A percentile compares a stretch with the other conserved stretches of the same genome.
These are phyloP conservation scores for Halcyon smyrnensis DNA, from an alignment of 2,797 vertebrate genomes.

Conservation along the genomic window DNA sequence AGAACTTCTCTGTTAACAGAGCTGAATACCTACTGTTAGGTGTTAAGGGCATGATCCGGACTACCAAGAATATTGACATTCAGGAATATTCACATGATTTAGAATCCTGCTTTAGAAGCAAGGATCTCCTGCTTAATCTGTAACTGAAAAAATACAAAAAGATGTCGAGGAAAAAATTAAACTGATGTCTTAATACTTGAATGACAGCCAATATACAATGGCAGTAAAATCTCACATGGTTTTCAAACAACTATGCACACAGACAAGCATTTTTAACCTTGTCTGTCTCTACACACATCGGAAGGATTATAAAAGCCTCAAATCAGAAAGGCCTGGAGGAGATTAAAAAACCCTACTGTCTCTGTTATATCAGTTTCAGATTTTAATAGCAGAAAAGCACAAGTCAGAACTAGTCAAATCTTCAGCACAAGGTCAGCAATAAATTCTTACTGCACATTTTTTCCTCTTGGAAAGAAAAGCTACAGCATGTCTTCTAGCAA, in stretches of 20 bases:
- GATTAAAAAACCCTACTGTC: not conserved
- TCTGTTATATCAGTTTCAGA: not conserved
- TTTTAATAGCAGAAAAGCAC: not conserved
- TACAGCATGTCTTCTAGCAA: not conserved
- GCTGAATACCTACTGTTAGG: not conserved
- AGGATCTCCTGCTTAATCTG: not conserved
- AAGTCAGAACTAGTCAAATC: not conserved
- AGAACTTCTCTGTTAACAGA: not conserved
- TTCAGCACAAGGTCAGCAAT: not conserved
- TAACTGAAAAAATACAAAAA: not conserved
- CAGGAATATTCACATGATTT: not conserved
- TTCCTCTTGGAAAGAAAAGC: not conserved
- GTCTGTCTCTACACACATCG: not conserved
- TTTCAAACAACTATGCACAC: not conserved
- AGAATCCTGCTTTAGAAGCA: not conserved
- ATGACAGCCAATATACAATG: not conserved
- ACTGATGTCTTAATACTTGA: not conserved
- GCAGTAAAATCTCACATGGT: not conserved
- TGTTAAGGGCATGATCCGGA: not conserved
- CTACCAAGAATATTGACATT: not conserved
- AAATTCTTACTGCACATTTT: not conserved
- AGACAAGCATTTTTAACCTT: not conserved
- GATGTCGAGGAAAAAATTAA: not conserved
- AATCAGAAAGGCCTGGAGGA: not conserved
- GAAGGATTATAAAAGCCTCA: not conserved